Percentiles rank a stretch among this genome's conserved stretches.
Evolutionary conservation across 2,888 invertebrate species (phyloP).

Genomic region (Ophion slaviceki): DNA sequence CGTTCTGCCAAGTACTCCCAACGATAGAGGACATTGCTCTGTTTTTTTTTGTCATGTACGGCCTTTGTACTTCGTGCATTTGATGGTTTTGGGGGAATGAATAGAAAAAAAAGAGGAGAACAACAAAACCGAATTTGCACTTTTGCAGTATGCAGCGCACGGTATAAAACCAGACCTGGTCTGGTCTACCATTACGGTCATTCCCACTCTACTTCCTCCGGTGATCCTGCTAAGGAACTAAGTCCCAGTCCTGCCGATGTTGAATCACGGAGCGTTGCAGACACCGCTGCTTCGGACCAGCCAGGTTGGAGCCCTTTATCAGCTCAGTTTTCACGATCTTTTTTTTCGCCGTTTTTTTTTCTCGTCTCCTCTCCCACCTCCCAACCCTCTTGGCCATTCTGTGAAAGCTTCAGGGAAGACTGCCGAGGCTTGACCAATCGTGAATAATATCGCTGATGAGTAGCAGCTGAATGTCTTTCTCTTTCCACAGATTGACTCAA

Average conservation of each 20-base stretch:
- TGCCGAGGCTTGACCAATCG: conserved; percentile 20
- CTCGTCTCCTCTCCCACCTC: conserved; percentile 55
- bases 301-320: conserved; percentile 85
- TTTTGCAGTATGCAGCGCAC: conserved; percentile 95
- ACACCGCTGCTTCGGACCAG: conserved; percentile 84
- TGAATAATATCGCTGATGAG: background rate
- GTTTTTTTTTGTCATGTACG: conserved; percentile 16
- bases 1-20: background rate
- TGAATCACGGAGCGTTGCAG: conserved; percentile 83
- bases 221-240: conserved; percentile 84
- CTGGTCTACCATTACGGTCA: conserved; percentile 98
- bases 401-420: conserved; percentile 10
- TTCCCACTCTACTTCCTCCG: conserved; percentile 88
- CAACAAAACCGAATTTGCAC: conserved; percentile 82
- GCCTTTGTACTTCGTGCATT: conserved; percentile 49
- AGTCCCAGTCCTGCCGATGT: conserved; percentile 84
- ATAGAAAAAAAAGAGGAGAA: conserved; percentile 65
- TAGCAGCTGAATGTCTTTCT: background rate
- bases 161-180: conserved; percentile 98
- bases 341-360: conserved; percentile 79
- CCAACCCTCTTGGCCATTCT: conserved; percentile 50
- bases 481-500: background rate
- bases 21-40: background rate
- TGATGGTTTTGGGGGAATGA: conserved; percentile 53
- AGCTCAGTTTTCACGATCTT: conserved; percentile 85